phyloP scores from a whole-genome alignment of 35 echinoderm and acorn worm species.

The Nesometra sesokonis region DNA sequence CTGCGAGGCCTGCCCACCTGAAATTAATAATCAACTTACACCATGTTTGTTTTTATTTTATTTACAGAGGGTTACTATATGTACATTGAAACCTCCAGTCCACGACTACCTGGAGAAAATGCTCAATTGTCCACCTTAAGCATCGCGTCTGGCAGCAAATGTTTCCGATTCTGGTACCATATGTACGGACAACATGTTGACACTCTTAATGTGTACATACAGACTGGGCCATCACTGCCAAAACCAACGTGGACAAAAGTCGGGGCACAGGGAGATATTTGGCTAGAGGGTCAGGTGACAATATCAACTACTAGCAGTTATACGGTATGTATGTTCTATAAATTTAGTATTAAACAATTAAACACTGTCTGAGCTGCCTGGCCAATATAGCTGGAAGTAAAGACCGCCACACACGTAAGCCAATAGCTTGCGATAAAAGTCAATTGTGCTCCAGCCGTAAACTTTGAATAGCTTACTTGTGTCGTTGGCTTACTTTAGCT shows the following conservation, averaged over 20 bases:
- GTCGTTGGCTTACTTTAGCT: too few relatives aligned
- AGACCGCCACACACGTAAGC: too few relatives aligned
- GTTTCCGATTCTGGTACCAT: conserved; percentile 48
- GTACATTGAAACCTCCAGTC: conserved; percentile 60
- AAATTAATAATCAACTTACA: too few relatives aligned
- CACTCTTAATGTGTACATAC: conserved; percentile 50
- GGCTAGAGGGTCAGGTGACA: not conserved
- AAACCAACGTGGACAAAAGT: not conserved
- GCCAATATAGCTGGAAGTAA: too few relatives aligned
- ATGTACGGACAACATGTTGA: conserved; percentile 77
- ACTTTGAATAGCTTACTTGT: too few relatives aligned
- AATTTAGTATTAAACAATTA: too few relatives aligned
- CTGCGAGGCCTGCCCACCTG: too few relatives aligned
- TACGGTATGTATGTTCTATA: not conserved
- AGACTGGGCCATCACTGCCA: not conserved
- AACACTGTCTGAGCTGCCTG: too few relatives aligned
- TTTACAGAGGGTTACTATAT: conserved; percentile 47
- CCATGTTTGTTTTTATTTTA: too few relatives aligned
- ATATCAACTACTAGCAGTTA: not conserved
- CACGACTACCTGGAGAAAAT: conserved; percentile 31
- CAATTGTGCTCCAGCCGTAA: too few relatives aligned
- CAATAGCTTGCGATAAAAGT: too few relatives aligned
- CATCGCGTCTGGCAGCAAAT: not conserved
- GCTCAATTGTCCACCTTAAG: conserved; percentile 26
- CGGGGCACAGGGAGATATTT: not conserved